phyloP scores from a whole-genome alignment of 2,888 invertebrate genomes.

The Drepanosiphum platanoidis region DNA sequence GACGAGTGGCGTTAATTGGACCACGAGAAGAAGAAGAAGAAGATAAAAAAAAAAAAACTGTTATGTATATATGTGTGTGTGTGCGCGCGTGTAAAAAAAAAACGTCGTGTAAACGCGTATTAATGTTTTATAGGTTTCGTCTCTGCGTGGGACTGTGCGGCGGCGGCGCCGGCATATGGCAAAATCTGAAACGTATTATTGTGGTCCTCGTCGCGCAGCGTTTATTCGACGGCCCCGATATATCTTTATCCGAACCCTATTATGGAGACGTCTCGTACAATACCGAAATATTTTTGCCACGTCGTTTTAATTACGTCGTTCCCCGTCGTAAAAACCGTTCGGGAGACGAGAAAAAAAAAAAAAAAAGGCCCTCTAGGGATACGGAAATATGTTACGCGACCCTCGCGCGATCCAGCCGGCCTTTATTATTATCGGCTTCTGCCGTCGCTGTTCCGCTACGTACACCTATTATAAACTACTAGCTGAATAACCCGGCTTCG shows the following conservation, averaged over 20 bases:
- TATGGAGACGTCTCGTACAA: neutral
- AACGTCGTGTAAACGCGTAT: no score
- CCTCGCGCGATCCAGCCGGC: conserved; percentile 21
- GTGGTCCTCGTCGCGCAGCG: neutral
- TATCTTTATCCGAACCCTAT: no score
- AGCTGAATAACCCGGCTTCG: no score
- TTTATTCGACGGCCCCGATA: neutral
- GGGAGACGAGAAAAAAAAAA: no score
- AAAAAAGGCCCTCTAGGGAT: conserved; percentile 6
- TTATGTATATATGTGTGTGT: no score
- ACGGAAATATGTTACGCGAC: neutral
- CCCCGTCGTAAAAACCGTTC: conserved; percentile 21
- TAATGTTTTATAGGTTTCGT: neutral
- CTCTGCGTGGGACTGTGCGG: neutral
- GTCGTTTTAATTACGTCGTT: conserved; percentile 12
- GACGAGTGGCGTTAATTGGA: neutral
- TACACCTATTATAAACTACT: no score
- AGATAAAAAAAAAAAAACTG: no score
- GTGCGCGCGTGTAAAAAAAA: neutral
- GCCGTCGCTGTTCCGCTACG: neutral
- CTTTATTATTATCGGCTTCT: conserved; percentile 19
- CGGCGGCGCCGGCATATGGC: neutral
- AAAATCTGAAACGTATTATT: conserved; percentile 3
- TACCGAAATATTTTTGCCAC: neutral
- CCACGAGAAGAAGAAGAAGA: neutral